These are phyloP conservation scores for Scartelaos histophorus DNA, from an alignment of 2,113 vertebrate genomes.

Conservation along the genomic window DNA sequence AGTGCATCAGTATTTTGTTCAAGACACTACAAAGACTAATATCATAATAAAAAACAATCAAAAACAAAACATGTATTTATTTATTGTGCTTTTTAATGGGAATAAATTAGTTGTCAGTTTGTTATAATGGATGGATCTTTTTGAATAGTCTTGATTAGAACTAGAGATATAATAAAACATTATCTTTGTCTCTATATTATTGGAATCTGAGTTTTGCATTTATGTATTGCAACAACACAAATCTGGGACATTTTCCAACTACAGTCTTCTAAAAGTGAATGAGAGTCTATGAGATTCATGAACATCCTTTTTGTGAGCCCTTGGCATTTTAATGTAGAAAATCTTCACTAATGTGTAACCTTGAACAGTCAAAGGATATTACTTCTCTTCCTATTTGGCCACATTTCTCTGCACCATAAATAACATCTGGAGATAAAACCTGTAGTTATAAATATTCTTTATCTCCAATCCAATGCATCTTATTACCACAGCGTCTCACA, in stretches of 20 bases:
- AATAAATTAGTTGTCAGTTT: no score
- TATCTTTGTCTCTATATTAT: no score
- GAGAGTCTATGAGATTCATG: background rate
- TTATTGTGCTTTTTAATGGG: no score
- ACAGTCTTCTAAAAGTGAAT: background rate
- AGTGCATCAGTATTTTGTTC: background rate
- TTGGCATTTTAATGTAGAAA: background rate
- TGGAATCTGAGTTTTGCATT: no score
- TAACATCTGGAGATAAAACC: slow-evolving; percentile 2
- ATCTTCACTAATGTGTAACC: background rate
- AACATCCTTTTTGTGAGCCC: background rate
- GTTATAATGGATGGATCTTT: no score
- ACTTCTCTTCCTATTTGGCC: background rate
- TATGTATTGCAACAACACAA: background rate
- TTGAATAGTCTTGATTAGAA: no score
- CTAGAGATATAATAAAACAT: no score
- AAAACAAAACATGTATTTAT: no score
- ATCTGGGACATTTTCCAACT: background rate
- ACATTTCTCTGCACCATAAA: background rate
- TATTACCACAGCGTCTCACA: background rate
- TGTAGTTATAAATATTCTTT: background rate
- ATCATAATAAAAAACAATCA: background rate
- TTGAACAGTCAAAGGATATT: slow-evolving; percentile 1
- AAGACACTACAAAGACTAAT: background rate
- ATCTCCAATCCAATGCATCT: background rate